These are phyloP conservation scores for Ooceraea biroi DNA, from an alignment of 1,140 invertebrate genomes.

Conservation along the genomic window DNA sequence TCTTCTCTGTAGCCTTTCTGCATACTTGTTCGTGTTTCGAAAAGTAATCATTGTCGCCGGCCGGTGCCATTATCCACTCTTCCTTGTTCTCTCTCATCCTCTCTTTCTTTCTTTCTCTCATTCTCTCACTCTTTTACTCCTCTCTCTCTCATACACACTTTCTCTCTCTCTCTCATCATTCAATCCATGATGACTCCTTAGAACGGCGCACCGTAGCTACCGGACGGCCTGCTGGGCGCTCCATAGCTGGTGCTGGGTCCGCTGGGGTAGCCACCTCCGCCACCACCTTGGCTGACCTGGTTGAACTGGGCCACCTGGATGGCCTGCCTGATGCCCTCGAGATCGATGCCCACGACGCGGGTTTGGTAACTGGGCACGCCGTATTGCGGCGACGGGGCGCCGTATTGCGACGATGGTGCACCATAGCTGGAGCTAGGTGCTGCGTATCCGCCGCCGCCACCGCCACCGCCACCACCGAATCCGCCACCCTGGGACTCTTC, in stretches of 20 bases:
- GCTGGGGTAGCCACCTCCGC: conserved; percentile 87
- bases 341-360: conserved; percentile 91
- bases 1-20: not conserved
- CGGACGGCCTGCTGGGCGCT: conserved; percentile 81
- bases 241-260: conserved; percentile 87
- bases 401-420: conserved; percentile 87
- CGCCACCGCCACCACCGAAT: conserved; percentile 79
- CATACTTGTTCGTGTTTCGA: conserved; percentile 26
- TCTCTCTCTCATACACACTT: conserved; percentile 54
- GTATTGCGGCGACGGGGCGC: conserved; percentile 88
- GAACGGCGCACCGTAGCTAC: conserved; percentile 80
- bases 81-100: conserved; percentile 67
- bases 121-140: not conserved
- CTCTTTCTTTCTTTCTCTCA: conserved; percentile 25
- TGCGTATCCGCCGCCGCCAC: conserved; percentile 79
- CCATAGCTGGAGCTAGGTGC: conserved; percentile 86
- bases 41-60: conserved; percentile 66
- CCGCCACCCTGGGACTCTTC: conserved; percentile 89
- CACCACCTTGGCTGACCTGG: conserved; percentile 83
- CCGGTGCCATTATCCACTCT: conserved; percentile 69
- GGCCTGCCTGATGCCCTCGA: conserved; percentile 91
- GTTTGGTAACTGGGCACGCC: conserved; percentile 87
- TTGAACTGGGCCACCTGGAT: conserved; percentile 92
- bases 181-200: conserved; percentile 66
- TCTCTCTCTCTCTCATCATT: conserved; percentile 60